Evolutionary conservation across 2,113 vertebrate genomes (phyloP).

Genomic region (Mugil cephalus): DNA sequence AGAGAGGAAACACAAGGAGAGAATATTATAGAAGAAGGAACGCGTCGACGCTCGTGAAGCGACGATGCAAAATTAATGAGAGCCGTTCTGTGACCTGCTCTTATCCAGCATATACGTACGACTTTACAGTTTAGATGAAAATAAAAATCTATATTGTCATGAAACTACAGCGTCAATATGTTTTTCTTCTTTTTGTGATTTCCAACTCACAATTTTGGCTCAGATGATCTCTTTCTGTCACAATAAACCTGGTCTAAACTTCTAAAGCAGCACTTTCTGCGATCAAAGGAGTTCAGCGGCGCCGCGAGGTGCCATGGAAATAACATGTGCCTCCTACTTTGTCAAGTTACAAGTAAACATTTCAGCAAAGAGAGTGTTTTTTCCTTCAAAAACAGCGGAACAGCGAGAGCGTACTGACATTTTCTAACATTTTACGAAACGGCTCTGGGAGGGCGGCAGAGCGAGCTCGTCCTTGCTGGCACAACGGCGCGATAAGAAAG

Average conservation of each 20-base stretch:
- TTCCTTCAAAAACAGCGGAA: constrained; percentile 17
- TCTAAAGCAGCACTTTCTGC: neutral
- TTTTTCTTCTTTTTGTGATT: neutral
- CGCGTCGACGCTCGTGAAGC: constrained; percentile 13
- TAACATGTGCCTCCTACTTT: neutral
- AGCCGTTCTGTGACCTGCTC: constrained; percentile 25
- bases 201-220: too few species aligned
- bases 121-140: neutral
- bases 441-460: neutral
- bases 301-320: constrained; percentile 3
- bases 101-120: constrained; percentile 19
- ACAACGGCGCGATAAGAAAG: constrained; percentile 26
- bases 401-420: neutral
- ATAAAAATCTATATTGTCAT: too few species aligned
- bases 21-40: constrained; percentile 29
- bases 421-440: constrained; percentile 11
- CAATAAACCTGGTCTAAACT: constrained; percentile 8
- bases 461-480: constrained; percentile 7
- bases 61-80: constrained; percentile 57
- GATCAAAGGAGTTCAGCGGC: neutral
- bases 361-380: constrained; percentile 7
- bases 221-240: too few species aligned
- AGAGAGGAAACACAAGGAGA: constrained; percentile 8
- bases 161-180: too few species aligned
- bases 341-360: constrained; percentile 1